Conservation (phyloP, 2,888 invertebrate genomes). For the Nebria salina region DNA sequence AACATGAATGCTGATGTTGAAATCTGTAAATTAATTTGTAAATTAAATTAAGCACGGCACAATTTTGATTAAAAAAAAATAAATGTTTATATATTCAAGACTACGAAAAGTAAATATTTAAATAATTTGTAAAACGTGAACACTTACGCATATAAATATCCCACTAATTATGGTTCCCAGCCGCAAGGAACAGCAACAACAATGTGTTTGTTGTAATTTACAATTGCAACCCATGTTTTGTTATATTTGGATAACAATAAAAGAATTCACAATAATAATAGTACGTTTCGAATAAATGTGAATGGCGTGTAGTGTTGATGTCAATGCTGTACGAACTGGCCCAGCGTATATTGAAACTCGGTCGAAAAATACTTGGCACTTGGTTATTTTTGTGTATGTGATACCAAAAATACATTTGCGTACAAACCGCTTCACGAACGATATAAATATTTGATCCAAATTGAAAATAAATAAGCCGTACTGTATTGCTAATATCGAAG, state of each 20-base stretch:
- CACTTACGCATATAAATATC: conserved; percentile 34
- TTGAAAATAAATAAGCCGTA: not conserved
- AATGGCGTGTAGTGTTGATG: not conserved
- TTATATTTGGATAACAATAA: not conserved
- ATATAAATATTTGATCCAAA: not conserved
- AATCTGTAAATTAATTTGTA: conserved; percentile 31
- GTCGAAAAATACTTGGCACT: not conserved
- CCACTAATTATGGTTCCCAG: conserved; percentile 23
- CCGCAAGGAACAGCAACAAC: conserved; percentile 36
- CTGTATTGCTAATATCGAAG: not conserved
- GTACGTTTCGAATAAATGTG: not conserved
- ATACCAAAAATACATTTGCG: conserved; percentile 1
- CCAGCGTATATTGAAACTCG: not conserved
- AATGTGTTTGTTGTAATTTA: conserved; percentile 32
- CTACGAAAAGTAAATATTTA: not conserved
- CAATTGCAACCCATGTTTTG: not conserved
- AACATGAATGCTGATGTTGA: conserved; percentile 34
- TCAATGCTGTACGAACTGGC: not conserved
- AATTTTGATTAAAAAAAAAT: not conserved
- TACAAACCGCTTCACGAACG: not conserved
- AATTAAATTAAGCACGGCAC: not conserved
- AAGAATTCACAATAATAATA: conserved; percentile 6
- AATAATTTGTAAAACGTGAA: not conserved
- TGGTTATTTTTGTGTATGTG: not conserved
- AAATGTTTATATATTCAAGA: not conserved